Conservation (phyloP, 2,797 vertebrate genomes). For the Darevskia mixta region DNA sequence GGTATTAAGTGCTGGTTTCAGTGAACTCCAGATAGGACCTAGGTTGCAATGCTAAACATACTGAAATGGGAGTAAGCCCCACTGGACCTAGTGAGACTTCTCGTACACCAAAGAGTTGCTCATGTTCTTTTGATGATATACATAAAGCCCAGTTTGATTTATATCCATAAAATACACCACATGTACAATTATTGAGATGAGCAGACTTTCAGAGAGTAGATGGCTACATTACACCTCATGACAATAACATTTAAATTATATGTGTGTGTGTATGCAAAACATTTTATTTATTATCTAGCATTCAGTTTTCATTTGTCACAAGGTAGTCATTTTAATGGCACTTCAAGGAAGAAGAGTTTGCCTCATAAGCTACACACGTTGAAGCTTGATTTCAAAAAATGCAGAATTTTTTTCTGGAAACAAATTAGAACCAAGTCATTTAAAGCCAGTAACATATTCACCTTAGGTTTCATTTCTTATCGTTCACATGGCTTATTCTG, state of each 20-base stretch:
- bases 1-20: neutral
- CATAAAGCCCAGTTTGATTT: neutral
- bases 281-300: neutral
- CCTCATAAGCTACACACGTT: neutral
- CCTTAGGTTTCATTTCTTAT: too few relatives aligned
- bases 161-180: neutral
- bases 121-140: neutral
- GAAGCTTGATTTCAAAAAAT: neutral
- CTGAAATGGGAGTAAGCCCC: too few relatives aligned
- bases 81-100: rapidly evolving
- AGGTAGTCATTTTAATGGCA: neutral
- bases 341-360: neutral
- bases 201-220: neutral
- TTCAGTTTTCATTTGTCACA: neutral
- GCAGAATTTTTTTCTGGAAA: neutral
- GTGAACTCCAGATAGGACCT: neutral
- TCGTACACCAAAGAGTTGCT: neutral
- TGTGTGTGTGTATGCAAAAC: neutral
- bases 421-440: neutral
- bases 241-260: neutral
- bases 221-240: neutral
- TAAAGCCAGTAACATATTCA: neutral
- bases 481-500: neutral
- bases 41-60: neutral
- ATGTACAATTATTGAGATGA: neutral